Conservation (phyloP, 2,888 invertebrate species). For the Agonopterix arenella region DNA sequence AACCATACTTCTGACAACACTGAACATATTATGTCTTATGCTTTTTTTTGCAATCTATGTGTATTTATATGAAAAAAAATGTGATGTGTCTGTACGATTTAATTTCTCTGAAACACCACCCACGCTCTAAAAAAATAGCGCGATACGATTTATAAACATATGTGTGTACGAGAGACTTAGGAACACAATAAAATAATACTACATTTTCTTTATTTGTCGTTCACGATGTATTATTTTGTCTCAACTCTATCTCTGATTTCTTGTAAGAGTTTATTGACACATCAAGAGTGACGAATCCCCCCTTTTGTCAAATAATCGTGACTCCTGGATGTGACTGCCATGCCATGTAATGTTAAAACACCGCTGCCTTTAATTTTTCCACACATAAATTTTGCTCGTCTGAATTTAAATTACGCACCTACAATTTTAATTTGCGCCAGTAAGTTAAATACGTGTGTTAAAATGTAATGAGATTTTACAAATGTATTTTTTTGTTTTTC, state of each 20-base stretch:
- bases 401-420: slow-evolving; percentile 33
- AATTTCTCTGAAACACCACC: too few relatives aligned
- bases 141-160: too few relatives aligned
- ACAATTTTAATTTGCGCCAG: slow-evolving; percentile 35
- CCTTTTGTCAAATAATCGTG: slow-evolving; percentile 40
- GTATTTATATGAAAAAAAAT: too few relatives aligned
- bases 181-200: too few relatives aligned
- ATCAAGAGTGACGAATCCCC: slow-evolving; percentile 33
- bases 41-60: too few relatives aligned
- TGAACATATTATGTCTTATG: too few relatives aligned
- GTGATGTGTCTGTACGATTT: too few relatives aligned
- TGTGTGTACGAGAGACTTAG: too few relatives aligned
- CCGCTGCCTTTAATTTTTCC: slow-evolving; percentile 45
- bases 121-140: too few relatives aligned
- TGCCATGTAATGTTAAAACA: slow-evolving; percentile 54
- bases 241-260: background rate
- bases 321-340: slow-evolving; percentile 18
- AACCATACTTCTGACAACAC: too few relatives aligned
- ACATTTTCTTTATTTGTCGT: background rate
- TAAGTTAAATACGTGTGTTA: slow-evolving; percentile 8
- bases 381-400: slow-evolving; percentile 34
- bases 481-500: too few relatives aligned
- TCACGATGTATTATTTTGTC: background rate
- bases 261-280: slow-evolving; percentile 32
- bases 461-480: background rate